Percentiles rank a stretch among this genome's conserved stretches.
phyloP scores from a whole-genome alignment of 2,888 invertebrate genomes.

The Agrochola litura region DNA sequence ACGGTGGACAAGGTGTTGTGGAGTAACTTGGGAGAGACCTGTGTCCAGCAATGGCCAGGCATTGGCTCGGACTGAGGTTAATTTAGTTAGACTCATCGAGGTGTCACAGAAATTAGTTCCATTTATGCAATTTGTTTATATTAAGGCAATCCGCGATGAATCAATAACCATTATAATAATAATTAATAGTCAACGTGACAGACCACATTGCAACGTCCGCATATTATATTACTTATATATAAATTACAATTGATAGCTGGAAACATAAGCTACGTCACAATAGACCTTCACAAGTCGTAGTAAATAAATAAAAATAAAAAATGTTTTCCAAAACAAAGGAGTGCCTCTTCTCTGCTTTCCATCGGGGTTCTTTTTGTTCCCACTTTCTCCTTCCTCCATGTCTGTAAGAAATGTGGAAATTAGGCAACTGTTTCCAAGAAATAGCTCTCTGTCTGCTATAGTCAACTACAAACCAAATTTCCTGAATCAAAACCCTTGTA shows the following conservation, averaged over 20 bases:
- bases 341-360: too few species aligned
- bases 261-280: background rate
- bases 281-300: background rate
- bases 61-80: too few species aligned
- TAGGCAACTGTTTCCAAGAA: background rate
- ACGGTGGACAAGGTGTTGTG: too few species aligned
- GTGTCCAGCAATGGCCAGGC: background rate
- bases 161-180: background rate
- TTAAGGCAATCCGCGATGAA: background rate
- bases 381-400: background rate
- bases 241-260: constrained; percentile 22
- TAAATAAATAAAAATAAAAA: background rate
- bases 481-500: background rate
- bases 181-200: background rate
- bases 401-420: background rate
- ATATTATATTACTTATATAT: constrained; percentile 20
- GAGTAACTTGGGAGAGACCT: background rate
- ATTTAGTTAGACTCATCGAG: background rate
- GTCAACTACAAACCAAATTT: background rate
- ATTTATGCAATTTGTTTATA: background rate
- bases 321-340: background rate
- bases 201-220: constrained; percentile 13
- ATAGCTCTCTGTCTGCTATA: background rate
- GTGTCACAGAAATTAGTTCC: background rate
- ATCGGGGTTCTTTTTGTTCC: background rate